These are phyloP conservation scores for Chrysolina oricalcia DNA, from an alignment of 2,888 invertebrate species.

Conservation along the genomic window DNA sequence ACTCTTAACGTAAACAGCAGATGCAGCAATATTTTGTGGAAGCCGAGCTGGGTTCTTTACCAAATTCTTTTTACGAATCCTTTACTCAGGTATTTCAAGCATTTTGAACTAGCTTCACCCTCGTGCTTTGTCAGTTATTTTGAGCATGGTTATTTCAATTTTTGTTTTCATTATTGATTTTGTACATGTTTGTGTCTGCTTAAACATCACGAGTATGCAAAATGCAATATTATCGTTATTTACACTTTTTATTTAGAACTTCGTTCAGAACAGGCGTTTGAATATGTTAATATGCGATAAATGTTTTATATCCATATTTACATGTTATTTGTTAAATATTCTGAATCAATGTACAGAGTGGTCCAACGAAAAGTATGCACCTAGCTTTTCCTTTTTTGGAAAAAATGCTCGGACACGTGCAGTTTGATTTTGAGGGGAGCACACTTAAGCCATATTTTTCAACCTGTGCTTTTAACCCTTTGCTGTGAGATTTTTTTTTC, in stretches of 20 bases:
- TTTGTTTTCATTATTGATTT: background rate
- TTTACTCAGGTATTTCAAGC: conserved; percentile 68
- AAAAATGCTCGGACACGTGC: too few relatives aligned
- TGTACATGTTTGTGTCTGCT: conserved; percentile 8
- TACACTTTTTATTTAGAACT: too few relatives aligned
- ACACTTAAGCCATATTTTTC: too few relatives aligned
- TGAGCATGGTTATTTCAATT: background rate
- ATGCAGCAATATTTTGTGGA: conserved; percentile 89
- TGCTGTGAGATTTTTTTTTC: too few relatives aligned
- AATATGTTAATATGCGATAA: too few relatives aligned
- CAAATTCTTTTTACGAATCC: conserved; percentile 69
- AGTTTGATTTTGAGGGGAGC: too few relatives aligned
- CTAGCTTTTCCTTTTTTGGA: too few relatives aligned
- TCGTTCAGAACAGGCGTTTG: too few relatives aligned
- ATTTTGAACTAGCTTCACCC: conserved; percentile 4
- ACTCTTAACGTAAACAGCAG: conserved; percentile 73
- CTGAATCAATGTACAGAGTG: too few relatives aligned
- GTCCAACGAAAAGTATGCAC: too few relatives aligned
- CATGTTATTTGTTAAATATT: too few relatives aligned
- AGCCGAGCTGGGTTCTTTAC: conserved; percentile 84
- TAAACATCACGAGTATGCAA: background rate
- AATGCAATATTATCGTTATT: background rate
- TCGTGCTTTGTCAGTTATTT: background rate
- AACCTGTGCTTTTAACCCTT: too few relatives aligned
- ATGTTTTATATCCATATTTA: background rate